Percentiles rank a stretch among this genome's conserved stretches.
These are phyloP conservation scores for Chionis minor DNA, from an alignment of 2,113 vertebrate genomes.

Conservation along the genomic window DNA sequence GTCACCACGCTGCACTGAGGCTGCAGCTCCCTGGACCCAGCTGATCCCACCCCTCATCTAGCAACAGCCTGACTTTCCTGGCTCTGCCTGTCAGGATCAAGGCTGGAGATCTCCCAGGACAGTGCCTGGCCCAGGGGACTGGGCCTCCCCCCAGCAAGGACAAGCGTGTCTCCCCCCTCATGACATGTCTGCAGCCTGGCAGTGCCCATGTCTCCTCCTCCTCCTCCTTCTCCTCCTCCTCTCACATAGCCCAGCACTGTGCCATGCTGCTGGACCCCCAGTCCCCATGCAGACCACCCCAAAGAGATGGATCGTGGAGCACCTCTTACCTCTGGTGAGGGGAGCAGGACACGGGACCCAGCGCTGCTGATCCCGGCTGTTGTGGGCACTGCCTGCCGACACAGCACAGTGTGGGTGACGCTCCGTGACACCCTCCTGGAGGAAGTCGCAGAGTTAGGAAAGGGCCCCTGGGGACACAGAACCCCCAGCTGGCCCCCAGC, in stretches of 20 bases:
- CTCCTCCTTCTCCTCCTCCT: background rate
- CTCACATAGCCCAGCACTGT: background rate
- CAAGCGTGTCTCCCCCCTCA: rapidly evolving
- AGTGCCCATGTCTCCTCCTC: background rate
- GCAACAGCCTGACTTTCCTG: background rate
- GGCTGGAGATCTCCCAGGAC: background rate
- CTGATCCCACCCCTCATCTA: background rate
- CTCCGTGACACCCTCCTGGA: background rate
- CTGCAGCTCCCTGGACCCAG: background rate
- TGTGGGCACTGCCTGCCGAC: background rate
- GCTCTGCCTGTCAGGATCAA: background rate
- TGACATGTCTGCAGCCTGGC: background rate
- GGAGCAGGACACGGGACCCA: background rate
- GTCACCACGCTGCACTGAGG: background rate
- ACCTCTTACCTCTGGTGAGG: slow-evolving; percentile 2
- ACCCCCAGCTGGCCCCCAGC: background rate
- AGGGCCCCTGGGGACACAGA: background rate
- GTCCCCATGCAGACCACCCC: background rate
- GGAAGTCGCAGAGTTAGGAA: slow-evolving; percentile 6
- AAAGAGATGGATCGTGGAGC: background rate
- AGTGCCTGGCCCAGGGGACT: background rate
- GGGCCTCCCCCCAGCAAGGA: background rate
- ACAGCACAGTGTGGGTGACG: rapidly evolving
- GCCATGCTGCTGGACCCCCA: background rate
- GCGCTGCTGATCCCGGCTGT: background rate